A percentile compares a stretch with the other conserved stretches of the same genome.
phyloP scores from a whole-genome alignment of 2,113 vertebrate genomes.

The Nematolebias whitei region DNA sequence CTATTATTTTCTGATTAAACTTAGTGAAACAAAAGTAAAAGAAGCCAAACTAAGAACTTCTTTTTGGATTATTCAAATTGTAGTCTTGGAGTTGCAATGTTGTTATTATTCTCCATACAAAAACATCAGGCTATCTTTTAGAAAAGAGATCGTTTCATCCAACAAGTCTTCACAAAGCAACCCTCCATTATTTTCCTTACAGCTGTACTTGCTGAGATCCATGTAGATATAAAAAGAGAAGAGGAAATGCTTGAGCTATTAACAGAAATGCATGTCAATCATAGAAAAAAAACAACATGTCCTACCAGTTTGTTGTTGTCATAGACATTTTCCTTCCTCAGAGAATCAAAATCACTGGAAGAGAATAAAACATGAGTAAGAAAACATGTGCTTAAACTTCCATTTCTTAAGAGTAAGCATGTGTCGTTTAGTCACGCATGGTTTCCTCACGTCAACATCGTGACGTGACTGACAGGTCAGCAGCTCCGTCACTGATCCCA shows the following conservation, averaged over 20 bases:
- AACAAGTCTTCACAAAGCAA: neutral
- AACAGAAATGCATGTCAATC: too few species aligned
- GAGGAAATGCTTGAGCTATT: neutral
- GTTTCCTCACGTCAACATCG: neutral
- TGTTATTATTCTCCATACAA: neutral
- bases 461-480: conserved; percentile 1
- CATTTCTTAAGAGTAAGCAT: conserved; percentile 15
- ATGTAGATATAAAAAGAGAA: neutral
- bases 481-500: conserved; percentile 4
- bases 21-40: neutral
- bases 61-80: neutral
- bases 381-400: conserved; percentile 17
- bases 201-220: neutral
- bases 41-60: neutral
- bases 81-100: neutral
- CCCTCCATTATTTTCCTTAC: neutral
- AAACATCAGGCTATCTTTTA: too few species aligned
- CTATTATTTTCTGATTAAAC: neutral
- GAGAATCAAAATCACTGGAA: conserved; percentile 86
- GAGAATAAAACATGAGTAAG: conserved; percentile 3
- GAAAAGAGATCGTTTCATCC: neutral
- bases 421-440: conserved; percentile 24
- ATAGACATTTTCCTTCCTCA: conserved; percentile 91
- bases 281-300: conserved; percentile 8
- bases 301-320: conserved; percentile 97